Conservation (phyloP, 1,140 invertebrate genomes). For the Panulirus ornatus region DNA sequence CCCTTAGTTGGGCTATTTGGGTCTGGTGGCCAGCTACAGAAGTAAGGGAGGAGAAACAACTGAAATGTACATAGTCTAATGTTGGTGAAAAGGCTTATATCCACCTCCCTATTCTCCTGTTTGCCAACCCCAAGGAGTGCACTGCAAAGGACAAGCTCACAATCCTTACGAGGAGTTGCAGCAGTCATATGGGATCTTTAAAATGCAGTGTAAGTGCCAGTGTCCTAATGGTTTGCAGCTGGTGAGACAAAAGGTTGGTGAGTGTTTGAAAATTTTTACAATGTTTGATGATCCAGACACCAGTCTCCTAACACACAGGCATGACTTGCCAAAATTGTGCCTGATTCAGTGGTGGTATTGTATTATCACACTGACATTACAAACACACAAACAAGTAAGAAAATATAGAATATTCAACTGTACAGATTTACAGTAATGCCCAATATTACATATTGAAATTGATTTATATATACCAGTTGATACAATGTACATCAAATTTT, state of each 20-base stretch:
- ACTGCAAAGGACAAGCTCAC: conserved; percentile 46
- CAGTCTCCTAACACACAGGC: conserved; percentile 59
- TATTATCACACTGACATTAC: conserved; percentile 70
- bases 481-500: conserved; percentile 73
- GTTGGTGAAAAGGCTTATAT: not conserved
- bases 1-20: conserved; percentile 11
- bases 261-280: conserved; percentile 43
- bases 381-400: conserved; percentile 75
- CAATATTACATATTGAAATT: conserved; percentile 72
- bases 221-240: conserved; percentile 53
- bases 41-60: conserved; percentile 20
- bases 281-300: conserved; percentile 42
- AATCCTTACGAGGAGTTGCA: conserved; percentile 36
- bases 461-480: conserved; percentile 73
- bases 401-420: conserved; percentile 75
- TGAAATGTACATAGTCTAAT: conserved; percentile 1
- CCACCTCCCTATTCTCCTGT: conserved; percentile 19
- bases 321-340: conserved; percentile 51
- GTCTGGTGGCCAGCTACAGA: conserved; percentile 15
- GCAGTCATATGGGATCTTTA: conserved; percentile 24
- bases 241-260: conserved; percentile 47
- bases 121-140: conserved; percentile 40
- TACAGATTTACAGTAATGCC: conserved; percentile 75
- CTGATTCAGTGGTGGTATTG: conserved; percentile 50
- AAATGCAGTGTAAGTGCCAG: conserved; percentile 62